Evolutionary conservation across 2,797 vertebrate species (phyloP).

Genomic region (Halcyon badia): DNA sequence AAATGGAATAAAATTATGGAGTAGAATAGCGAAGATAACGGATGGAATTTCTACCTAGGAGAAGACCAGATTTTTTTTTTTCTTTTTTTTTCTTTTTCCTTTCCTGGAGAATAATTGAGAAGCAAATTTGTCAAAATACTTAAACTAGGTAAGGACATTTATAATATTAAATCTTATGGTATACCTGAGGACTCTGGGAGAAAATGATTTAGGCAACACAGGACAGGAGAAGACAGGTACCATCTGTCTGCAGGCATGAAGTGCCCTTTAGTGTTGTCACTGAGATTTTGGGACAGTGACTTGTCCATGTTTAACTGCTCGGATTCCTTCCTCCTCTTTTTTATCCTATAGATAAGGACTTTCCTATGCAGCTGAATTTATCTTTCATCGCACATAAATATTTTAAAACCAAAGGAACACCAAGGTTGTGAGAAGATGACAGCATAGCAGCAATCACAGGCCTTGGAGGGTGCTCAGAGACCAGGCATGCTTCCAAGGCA

Average conservation of each 20-base stretch:
- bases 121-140: neutral
- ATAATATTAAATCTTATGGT: neutral
- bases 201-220: neutral
- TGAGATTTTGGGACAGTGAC: neutral
- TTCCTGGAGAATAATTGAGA: neutral
- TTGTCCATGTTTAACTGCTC: neutral
- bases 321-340: neutral
- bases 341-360: neutral
- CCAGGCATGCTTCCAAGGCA: fast-evolving
- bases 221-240: neutral
- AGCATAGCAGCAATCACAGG: fast-evolving
- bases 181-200: neutral
- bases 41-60: neutral
- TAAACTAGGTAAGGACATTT: neutral
- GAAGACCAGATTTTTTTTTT: neutral
- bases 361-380: neutral
- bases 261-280: neutral
- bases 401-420: neutral
- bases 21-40: neutral
- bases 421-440: neutral
- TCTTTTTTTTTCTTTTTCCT: neutral
- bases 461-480: neutral
- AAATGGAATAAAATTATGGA: neutral
- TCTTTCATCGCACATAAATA: neutral
- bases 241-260: neutral